Evolutionary conservation across 2,797 vertebrate species (phyloP), one percentile per base, ranked within the genome.

Genomic region (Gallinago stenura): DNA sequence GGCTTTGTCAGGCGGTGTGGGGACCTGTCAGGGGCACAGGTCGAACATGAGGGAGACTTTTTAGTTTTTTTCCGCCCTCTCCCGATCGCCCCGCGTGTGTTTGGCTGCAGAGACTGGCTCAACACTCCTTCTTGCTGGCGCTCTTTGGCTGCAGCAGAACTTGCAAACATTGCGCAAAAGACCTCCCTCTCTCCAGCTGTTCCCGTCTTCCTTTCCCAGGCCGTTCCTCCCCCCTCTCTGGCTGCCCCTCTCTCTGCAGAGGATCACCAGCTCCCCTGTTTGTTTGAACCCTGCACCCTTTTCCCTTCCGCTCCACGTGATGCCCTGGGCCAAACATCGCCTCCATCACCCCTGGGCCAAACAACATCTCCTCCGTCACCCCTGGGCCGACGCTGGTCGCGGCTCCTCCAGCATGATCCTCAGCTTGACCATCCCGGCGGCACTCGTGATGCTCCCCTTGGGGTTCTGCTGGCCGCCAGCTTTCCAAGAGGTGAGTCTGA

Each of bases 401-500:
- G 19, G 25, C 7, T 22, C 3, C 10, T 61, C 21, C 56, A 37
- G 46, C 83, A 97, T 96, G 94, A 48, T 43, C 18, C 10, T 84
- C 3, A 4, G 43, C 31, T 30, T 43, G 79, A 56, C 70, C 16
- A 7, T 86, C 28, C 64, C 21, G 10, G 45, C 93, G 56, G 51
- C 75, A 15, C 88, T 97, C 1, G 18, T 31, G 9, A 17, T 94
- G 93, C 89, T 98, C 68, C 82, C 97, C 48, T 89, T 97, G 95
- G 95, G 96, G 41, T 85, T 96, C 61, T 91, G 96, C 78, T 93
- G 96, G 62, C 65, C 50, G 31, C 24, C 78, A 4, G 16, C 66
- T 43, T 72, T 70, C 51, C 95, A 11, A 26, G 83, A 96, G 98
- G 98, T 98, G 96, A 96, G 98, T 88, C 2, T 11, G 83, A 22